Evolutionary conservation across 2,113 vertebrate genomes (phyloP).

Genomic region (Paralichthys olivaceus): DNA sequence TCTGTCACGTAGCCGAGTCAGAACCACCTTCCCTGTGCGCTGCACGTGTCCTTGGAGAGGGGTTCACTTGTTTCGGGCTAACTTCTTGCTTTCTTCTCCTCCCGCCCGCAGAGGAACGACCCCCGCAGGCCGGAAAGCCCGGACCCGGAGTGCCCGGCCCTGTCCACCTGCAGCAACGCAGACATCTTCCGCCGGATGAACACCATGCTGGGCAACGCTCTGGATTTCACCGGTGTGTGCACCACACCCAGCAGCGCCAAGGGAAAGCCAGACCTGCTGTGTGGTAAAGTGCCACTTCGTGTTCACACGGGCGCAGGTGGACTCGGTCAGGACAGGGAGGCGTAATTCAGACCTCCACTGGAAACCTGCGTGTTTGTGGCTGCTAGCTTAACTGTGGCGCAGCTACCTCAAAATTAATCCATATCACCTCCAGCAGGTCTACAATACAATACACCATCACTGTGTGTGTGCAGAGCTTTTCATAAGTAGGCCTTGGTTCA

Average conservation of each 20-base stretch:
- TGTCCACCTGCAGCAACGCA: conserved; percentile 97
- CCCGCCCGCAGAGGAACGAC: conserved; percentile 87
- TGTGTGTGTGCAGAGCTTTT: no score
- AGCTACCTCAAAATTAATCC: no score
- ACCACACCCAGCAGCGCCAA: conserved; percentile 87
- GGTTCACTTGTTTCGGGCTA: no score
- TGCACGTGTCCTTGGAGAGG: no score
- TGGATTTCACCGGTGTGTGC: conserved; percentile 96
- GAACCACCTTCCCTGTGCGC: no score
- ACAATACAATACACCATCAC: no score
- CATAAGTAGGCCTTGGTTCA: no score
- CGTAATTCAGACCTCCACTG: background rate
- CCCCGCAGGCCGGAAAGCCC: conserved; percentile 87
- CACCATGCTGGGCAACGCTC: conserved; percentile 94
- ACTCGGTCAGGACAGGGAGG: background rate
- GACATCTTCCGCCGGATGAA: conserved; percentile 96
- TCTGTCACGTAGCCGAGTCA: no score
- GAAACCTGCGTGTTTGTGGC: no score
- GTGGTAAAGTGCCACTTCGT: conserved; percentile 80
- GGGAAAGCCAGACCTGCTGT: conserved; percentile 84
- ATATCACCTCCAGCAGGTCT: no score
- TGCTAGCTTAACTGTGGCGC: no score
- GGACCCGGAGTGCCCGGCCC: conserved; percentile 87
- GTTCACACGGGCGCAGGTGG: background rate
- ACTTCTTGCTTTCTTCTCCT: no score